phyloP scores from a whole-genome alignment of 1,140 invertebrate species.

The Melanaphis sacchari region DNA sequence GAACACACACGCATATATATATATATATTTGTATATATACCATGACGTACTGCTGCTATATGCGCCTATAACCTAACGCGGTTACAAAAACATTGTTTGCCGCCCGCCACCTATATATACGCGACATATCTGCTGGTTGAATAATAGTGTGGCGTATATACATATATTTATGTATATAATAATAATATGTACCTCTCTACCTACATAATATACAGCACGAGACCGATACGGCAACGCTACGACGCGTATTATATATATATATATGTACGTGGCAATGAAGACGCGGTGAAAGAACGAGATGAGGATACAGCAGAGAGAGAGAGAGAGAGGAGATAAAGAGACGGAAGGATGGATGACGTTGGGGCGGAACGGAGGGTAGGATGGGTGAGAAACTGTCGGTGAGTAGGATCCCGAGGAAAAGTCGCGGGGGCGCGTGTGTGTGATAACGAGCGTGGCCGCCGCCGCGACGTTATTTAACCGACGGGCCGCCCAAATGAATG shows the following conservation, averaged over 20 bases:
- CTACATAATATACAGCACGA: neutral
- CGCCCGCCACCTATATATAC: neutral
- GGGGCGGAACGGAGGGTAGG: neutral
- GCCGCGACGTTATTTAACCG: conserved; percentile 43
- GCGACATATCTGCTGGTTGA: conserved; percentile 47
- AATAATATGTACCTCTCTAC: neutral
- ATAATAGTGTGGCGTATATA: neutral
- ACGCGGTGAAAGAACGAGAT: neutral
- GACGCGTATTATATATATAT: neutral
- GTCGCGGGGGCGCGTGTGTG: conserved; percentile 24
- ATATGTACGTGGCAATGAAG: neutral
- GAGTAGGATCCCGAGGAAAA: neutral
- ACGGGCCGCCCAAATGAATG: conserved; percentile 49
- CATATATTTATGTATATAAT: neutral
- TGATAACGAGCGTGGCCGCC: conserved; percentile 55
- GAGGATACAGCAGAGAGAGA: neutral
- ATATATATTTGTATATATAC: neutral
- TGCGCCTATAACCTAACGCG: neutral
- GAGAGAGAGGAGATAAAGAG: no score
- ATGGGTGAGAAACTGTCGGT: neutral
- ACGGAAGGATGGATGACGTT: neutral
- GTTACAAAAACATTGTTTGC: conserved; percentile 49
- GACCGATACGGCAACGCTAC: neutral
- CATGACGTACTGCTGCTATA: neutral
- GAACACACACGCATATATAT: neutral